Evolutionary conservation across 1,140 invertebrate species (phyloP), one percentile per base, ranked within the genome.

Genomic region (Leptopilina clavipes): DNA sequence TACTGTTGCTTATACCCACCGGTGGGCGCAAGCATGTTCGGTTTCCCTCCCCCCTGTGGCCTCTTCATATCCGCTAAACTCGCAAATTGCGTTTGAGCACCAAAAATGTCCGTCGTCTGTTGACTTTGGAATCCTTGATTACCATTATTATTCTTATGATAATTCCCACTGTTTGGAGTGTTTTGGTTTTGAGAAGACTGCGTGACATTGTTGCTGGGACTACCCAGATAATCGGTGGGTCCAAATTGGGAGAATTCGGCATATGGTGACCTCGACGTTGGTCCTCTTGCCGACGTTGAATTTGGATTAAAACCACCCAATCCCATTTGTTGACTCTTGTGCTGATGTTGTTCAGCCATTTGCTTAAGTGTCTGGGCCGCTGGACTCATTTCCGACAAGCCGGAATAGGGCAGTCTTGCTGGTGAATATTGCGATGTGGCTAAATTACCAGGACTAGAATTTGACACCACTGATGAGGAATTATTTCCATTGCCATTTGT

Each of bases 321-420:
- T 5, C 90, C 89, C 3, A 92, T 71, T 44, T 91, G 90, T 76
- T 90, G 93, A 76, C 92, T 94, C 87, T 96, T 97, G 89, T 97
- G 96, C 89, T 98, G 97, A 87, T 98, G 97, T 86, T 98, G 97
- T 85, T 98, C 97, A 5, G 97, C 97, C 97, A 98, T 97, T 83
- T 98, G 97, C 87, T 98, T 98, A 11, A 98, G 91, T 0, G 97
- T 98, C 90, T 98, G 96, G 3, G 97, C 97, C 0, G 97, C 97
- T 8, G 96, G 95, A 73, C 95, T 96, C 86, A 95, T 92, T 84
- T 96, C 95, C 0, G 92, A 92, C 0, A 91, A 76, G 5, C 90
- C 87, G 2, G 89, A 86, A 70, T 92, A 92, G 0, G 89, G 81
- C 7, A 91, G 70, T 19, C 91, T 86, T 1, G 91, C 90, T 0